Conservation (phyloP, 2,888 invertebrate genomes). For the Maniola hyperantus region DNA sequence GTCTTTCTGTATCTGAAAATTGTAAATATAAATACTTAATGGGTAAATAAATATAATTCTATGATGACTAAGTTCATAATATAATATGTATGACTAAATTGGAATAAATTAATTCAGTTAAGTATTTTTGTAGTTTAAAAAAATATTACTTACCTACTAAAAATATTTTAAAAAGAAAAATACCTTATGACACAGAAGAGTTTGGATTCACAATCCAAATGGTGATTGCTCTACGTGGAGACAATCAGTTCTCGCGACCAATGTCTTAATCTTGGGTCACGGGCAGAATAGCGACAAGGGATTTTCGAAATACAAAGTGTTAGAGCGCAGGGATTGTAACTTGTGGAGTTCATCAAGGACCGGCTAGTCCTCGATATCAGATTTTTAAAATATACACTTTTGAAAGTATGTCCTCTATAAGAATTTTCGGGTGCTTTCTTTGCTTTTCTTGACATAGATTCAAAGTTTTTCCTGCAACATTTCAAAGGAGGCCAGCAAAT, state of each 20-base stretch:
- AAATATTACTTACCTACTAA: too few relatives aligned
- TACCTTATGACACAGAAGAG: conserved; percentile 48
- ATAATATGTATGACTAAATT: too few relatives aligned
- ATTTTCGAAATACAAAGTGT: conserved; percentile 75
- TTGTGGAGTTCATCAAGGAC: conserved; percentile 82
- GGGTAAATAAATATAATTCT: too few relatives aligned
- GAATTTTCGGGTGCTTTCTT: conserved; percentile 57
- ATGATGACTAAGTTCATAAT: too few relatives aligned
- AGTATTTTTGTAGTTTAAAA: too few relatives aligned
- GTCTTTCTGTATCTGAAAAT: conserved; percentile 50
- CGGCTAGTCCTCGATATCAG: conserved; percentile 79
- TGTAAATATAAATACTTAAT: too few relatives aligned
- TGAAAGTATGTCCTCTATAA: conserved; percentile 56
- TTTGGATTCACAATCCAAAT: conserved; percentile 63
- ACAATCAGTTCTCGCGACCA: conserved; percentile 74
- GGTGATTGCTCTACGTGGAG: conserved; percentile 62
- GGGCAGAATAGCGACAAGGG: conserved; percentile 78
- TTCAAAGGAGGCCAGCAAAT: conserved; percentile 56
- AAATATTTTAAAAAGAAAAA: too few relatives aligned
- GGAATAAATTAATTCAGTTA: too few relatives aligned
- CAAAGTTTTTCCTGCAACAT: conserved; percentile 75
- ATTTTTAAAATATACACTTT: conserved; percentile 74
- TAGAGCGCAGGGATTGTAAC: conserved; percentile 75
- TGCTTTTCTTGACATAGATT: conserved; percentile 70
- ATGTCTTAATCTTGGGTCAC: conserved; percentile 84